Base-by-base conservation (phyloP, 2,888 invertebrate genomes). In the Masnerella sp. region DNA sequence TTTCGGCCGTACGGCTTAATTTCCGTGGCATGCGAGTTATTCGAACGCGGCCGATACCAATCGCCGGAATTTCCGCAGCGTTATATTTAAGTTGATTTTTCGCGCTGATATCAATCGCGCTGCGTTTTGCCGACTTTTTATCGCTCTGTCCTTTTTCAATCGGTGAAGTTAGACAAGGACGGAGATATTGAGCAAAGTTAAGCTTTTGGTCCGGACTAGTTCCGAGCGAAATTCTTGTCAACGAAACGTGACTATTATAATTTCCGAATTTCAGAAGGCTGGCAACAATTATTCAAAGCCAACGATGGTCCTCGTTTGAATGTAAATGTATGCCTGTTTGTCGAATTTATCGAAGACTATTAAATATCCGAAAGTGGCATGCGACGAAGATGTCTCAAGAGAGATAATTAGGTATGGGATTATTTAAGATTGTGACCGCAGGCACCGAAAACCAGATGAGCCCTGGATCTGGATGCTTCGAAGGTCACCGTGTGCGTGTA, bases 341-440 rank as follows among this genome's bases (percentile, higher is more conserved):
- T 67, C 72, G 65, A 72, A 72, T 72, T 72, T 72, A 72, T 72
- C 72, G 72, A 72, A 65, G 65, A 51, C 72, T 65, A 72, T 72
- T 72, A 72, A 72, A 59, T 71, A 69, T 75, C 75, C 56, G 69
- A 76, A 71, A 76, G 68, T 71, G 74, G 49, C 67, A 69, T 68
- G 72, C 68, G 76, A 75, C 73, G 68, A 72, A 74, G 72, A 72
- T 72, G 74, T 77, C 73, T 77, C 73, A 68, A 76, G 76, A 73
- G 64, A 71, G 78, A 78, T 77, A 78, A 78, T 77, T 77, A 78
- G 77, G 69, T 77, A 68, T 71, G 52, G 74, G 64, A 65, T 75
- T 77, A 77, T 78, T 77, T 70, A 75, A 77, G 74, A 52, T 67
- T 59, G 65, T 69, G 64, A 65, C 71, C 75, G 72, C 54, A 73